Conservation (phyloP, 1,140 invertebrate species). For the Drosophila ogumai region DNA sequence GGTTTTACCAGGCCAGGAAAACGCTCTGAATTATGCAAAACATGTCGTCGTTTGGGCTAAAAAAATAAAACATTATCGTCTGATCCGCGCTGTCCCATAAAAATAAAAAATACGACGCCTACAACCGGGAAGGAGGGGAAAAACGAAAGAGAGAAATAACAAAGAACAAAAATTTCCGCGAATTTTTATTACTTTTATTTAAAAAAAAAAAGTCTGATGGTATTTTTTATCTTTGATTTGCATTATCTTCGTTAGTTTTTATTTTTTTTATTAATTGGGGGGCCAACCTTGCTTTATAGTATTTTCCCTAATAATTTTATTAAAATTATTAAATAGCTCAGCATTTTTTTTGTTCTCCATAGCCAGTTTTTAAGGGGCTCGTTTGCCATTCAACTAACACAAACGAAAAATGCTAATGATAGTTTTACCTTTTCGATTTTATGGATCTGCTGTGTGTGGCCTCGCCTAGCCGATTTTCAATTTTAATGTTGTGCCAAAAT, state of each 20-base stretch:
- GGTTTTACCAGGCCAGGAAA: neutral
- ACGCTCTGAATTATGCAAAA: constrained; percentile 15
- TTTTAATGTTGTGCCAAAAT: constrained; percentile 35
- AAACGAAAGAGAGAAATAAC: neutral
- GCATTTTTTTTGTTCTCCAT: neutral
- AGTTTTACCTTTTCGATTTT: constrained; percentile 11
- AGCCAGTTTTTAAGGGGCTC: constrained; percentile 6
- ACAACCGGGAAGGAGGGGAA: neutral
- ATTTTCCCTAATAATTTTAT: neutral
- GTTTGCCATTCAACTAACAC: constrained; percentile 10
- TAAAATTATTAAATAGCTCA: neutral
- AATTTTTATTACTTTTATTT: constrained; percentile 59
- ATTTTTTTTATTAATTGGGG: neutral
- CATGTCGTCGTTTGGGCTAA: constrained; percentile 3
- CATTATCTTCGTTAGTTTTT: neutral
- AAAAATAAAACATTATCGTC: neutral
- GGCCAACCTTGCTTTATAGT: neutral
- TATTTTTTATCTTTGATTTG: constrained; percentile 2
- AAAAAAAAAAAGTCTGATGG: constrained; percentile 13
- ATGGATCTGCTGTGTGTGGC: constrained; percentile 12
- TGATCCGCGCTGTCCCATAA: constrained; percentile 7
- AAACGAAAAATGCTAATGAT: constrained; percentile 13
- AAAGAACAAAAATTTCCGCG: constrained; percentile 51
- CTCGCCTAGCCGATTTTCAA: constrained; percentile 22
- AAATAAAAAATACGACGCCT: constrained; percentile 42